These are phyloP conservation scores for Salminus brasiliensis DNA, from an alignment of 2,113 vertebrate species.

Conservation along the genomic window DNA sequence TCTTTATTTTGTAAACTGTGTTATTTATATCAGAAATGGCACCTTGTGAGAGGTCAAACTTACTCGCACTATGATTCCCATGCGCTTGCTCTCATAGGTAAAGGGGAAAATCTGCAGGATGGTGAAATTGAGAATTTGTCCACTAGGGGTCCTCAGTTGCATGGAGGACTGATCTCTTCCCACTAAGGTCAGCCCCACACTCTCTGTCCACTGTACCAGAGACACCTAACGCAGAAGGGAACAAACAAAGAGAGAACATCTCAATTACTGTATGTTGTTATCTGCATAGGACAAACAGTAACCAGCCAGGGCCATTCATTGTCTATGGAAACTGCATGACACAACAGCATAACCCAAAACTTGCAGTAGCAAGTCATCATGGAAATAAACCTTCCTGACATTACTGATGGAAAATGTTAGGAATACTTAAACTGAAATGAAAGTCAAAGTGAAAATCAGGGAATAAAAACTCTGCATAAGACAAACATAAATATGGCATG, in stretches of 20 bases:
- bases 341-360: not conserved
- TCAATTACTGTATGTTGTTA: not conserved
- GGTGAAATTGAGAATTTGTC: conserved; percentile 96
- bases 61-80: conserved; percentile 95
- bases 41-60: conserved; percentile 57
- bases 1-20: not conserved
- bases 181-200: conserved; percentile 92
- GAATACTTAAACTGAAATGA: too few species aligned
- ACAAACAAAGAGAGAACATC: not conserved
- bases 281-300: not conserved
- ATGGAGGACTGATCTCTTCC: conserved; percentile 94
- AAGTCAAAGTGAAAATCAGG: too few species aligned
- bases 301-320: not conserved
- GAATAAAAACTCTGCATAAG: too few species aligned
- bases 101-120: conserved; percentile 98
- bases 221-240: conserved; percentile 83
- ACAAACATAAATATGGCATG: too few species aligned
- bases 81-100: conserved; percentile 97
- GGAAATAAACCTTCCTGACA: too few species aligned
- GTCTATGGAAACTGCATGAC: not conserved
- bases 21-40: not conserved
- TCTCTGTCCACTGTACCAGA: conserved; percentile 98
- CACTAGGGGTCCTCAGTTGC: conserved; percentile 98
- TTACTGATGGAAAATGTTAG: too few species aligned
- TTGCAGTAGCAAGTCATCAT: not conserved